Percentiles rank a stretch among this genome's conserved stretches.
phyloP scores from a whole-genome alignment of 2,888 invertebrate species.

The Tricholauxania praeusta region DNA sequence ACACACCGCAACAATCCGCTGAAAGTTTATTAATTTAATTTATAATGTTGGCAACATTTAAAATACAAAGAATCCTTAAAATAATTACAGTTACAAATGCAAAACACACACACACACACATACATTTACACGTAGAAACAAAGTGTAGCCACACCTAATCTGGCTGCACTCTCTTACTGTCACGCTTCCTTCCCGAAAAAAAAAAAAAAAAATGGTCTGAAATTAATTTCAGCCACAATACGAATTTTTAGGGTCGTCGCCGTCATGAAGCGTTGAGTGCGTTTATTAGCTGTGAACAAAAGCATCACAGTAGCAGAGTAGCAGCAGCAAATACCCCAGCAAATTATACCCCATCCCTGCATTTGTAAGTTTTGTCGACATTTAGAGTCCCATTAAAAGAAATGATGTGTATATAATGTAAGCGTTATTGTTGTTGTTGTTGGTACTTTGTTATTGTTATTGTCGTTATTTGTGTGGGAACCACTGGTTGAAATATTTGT shows the following conservation, averaged over 20 bases:
- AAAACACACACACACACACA: conserved; percentile 9
- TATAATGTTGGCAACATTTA: conserved; percentile 41
- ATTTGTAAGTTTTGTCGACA: background rate
- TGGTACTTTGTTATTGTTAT: background rate
- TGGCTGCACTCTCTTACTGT: background rate
- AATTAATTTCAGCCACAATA: conserved; percentile 23
- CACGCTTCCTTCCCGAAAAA: background rate
- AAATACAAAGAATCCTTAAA: conserved; percentile 59
- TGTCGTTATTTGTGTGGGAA: conserved; percentile 24
- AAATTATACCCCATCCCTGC: conserved; percentile 39
- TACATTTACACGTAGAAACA: background rate
- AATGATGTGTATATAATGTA: conserved; percentile 58
- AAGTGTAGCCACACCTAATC: background rate
- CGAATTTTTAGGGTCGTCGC: conserved; percentile 16
- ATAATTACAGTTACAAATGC: conserved; percentile 55
- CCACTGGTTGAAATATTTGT: conserved; percentile 13
- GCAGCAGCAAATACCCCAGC: conserved; percentile 40
- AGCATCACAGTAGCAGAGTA: no score
- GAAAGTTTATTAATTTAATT: conserved; percentile 9
- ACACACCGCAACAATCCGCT: background rate
- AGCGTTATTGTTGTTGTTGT: conserved; percentile 41
- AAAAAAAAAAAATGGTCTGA: conserved; percentile 1
- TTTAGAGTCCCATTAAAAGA: conserved; percentile 53
- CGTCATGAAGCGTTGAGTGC: conserved; percentile 46
- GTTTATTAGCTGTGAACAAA: conserved; percentile 54